Percentiles rank a stretch among this genome's conserved stretches.
Evolutionary conservation across 2,888 invertebrate species (phyloP).

Genomic region (Macaria notata): DNA sequence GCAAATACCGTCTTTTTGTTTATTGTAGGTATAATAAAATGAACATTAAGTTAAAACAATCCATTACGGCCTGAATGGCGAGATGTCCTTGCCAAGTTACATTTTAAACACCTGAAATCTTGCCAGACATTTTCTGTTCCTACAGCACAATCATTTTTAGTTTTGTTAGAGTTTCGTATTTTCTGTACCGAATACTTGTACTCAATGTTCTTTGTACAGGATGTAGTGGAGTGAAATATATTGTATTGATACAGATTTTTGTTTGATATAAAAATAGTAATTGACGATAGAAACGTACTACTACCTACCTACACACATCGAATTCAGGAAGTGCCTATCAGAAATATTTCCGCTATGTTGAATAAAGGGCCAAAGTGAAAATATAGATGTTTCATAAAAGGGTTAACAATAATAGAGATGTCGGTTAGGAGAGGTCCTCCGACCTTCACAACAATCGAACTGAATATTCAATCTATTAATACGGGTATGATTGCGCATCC

Average conservation of each 20-base stretch:
- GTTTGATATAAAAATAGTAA: too few relatives aligned
- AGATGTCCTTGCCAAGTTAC: conserved; percentile 16
- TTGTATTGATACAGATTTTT: too few relatives aligned
- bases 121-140: conserved; percentile 3
- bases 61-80: conserved; percentile 3
- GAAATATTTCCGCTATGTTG: conserved; percentile 33
- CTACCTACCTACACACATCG: conserved; percentile 1
- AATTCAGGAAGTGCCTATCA: conserved; percentile 33
- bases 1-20: conserved; percentile 13
- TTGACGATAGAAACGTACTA: too few relatives aligned
- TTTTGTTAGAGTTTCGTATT: too few relatives aligned
- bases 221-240: too few relatives aligned
- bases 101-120: conserved; percentile 12
- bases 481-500: conserved; percentile 23
- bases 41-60: conserved; percentile 11
- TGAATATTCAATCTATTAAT: conserved; percentile 31
- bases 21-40: conserved; percentile 14
- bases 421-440: conserved; percentile 37
- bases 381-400: conserved; percentile 29
- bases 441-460: conserved; percentile 32
- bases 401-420: conserved; percentile 40
- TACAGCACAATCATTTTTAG: background rate
- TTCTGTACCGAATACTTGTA: too few relatives aligned
- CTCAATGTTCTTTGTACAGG: too few relatives aligned
- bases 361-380: conserved; percentile 34